Percentiles rank a stretch among this genome's conserved stretches.
Evolutionary conservation across 2,888 invertebrate species (phyloP).

Genomic region (Euclidia mi): DNA sequence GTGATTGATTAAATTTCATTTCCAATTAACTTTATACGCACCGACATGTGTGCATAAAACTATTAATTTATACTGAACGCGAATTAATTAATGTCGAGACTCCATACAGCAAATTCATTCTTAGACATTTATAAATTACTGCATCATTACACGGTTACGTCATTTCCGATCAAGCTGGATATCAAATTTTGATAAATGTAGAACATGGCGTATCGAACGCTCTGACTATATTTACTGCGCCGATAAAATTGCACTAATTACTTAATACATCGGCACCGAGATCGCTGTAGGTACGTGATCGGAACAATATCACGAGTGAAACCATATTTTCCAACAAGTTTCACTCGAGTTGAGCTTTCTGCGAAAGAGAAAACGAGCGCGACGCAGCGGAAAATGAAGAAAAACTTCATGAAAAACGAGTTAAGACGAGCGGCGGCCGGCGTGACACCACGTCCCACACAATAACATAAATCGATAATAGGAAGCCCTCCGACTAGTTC

Average conservation of each 20-base stretch:
- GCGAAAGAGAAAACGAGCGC: conserved; percentile 78
- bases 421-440: conserved; percentile 57
- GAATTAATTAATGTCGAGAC: conserved; percentile 40
- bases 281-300: conserved; percentile 53
- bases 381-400: conserved; percentile 72
- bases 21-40: conserved; percentile 26
- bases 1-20: conserved; percentile 18
- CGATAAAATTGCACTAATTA: conserved; percentile 38
- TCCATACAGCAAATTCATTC: conserved; percentile 31
- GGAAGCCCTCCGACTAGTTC: conserved; percentile 89
- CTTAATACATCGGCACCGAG: conserved; percentile 41
- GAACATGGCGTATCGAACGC: too few species aligned
- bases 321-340: conserved; percentile 78
- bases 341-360: conserved; percentile 75
- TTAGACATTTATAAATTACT: conserved; percentile 32
- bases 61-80: conserved; percentile 27
- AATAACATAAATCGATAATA: conserved; percentile 88
- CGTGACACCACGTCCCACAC: conserved; percentile 75
- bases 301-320: conserved; percentile 73
- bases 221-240: not conserved
- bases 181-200: too few species aligned
- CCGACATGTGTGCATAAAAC: conserved; percentile 15
- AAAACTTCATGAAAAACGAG: conserved; percentile 75
- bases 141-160: not conserved
- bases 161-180: too few species aligned